Evolutionary conservation across 2,888 invertebrate genomes (phyloP).

Genomic region (Hartigia nigra): DNA sequence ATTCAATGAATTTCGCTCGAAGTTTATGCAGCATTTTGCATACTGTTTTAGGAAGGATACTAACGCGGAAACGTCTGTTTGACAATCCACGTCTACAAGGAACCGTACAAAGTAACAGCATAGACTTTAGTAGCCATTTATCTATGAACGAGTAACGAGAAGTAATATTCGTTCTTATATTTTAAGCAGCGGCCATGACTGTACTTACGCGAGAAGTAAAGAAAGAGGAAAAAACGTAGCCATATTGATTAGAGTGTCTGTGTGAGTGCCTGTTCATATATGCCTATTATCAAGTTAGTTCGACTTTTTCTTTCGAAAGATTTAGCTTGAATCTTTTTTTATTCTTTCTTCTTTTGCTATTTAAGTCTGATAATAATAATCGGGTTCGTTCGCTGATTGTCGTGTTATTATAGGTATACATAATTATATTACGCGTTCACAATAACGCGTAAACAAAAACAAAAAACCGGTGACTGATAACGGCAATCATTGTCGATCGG

Average conservation of each 20-base stretch:
- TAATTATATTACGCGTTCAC: not conserved
- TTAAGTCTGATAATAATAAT: conserved; percentile 7
- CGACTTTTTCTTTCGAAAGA: not conserved
- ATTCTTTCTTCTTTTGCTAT: conserved; percentile 3
- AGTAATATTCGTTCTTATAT: conserved; percentile 39
- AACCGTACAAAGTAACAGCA: conserved; percentile 64
- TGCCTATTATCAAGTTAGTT: conserved; percentile 17
- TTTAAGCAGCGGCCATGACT: conserved; percentile 64
- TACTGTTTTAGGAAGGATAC: conserved; percentile 64
- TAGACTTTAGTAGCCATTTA: conserved; percentile 52
- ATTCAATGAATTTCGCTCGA: not conserved
- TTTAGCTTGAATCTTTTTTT: conserved; percentile 3
- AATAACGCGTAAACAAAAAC: not conserved
- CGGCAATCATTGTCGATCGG: conserved; percentile 13
- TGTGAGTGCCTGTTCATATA: conserved; percentile 63
- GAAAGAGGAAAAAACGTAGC: conserved; percentile 44
- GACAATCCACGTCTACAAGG: conserved; percentile 52
- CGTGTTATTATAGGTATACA: conserved; percentile 4
- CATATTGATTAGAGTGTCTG: conserved; percentile 62
- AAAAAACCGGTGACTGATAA: not conserved
- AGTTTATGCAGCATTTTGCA: not conserved
- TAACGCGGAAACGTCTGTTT: conserved; percentile 67
- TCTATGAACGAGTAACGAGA: conserved; percentile 41
- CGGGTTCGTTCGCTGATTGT: conserved; percentile 19
- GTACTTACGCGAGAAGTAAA: conserved; percentile 43